Percentiles rank a stretch among this genome's conserved stretches.
phyloP scores from a whole-genome alignment of 2,888 invertebrate species.

The Drosophila aldrichi region DNA sequence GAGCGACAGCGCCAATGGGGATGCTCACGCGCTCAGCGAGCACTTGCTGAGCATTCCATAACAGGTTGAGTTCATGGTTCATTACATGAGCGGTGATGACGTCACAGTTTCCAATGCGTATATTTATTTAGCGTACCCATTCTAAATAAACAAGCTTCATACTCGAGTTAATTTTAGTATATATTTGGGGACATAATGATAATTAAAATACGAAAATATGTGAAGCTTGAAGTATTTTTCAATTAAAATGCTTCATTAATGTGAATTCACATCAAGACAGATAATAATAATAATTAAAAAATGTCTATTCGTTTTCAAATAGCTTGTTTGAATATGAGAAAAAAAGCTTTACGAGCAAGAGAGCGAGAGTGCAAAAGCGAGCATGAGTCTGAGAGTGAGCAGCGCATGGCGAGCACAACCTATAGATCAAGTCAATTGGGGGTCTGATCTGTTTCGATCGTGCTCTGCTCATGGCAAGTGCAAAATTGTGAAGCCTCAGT shows the following conservation, averaged over 20 bases:
- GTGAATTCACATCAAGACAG: not conserved
- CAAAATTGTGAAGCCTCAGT: slow-evolving; percentile 71
- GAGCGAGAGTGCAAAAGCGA: not conserved
- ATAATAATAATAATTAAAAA: not conserved
- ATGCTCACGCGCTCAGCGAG: slow-evolving; percentile 18
- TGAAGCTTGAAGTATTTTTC: not conserved
- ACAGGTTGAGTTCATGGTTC: slow-evolving; percentile 34
- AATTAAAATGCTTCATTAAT: slow-evolving; percentile 4
- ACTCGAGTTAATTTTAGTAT: not conserved
- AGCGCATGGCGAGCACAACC: slow-evolving; percentile 16
- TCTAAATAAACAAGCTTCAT: not conserved
- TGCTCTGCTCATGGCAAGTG: slow-evolving; percentile 71
- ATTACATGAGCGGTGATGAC: slow-evolving; percentile 22
- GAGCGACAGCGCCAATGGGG: slow-evolving; percentile 12
- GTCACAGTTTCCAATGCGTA: slow-evolving; percentile 31
- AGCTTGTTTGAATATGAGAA: not conserved
- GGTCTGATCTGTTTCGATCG: slow-evolving; percentile 35
- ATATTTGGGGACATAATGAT: not conserved
- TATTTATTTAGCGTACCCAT: not conserved
- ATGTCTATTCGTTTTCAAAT: slow-evolving; percentile 7
- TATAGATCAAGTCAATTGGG: slow-evolving; percentile 27
- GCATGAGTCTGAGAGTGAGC: not conserved
- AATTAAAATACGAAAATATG: not conserved
- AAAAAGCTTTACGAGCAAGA: slow-evolving; percentile 2
- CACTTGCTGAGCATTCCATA: slow-evolving; percentile 20